phyloP scores from a whole-genome alignment of 2,797 vertebrate genomes.

The Lagorchestes hirsutus region DNA sequence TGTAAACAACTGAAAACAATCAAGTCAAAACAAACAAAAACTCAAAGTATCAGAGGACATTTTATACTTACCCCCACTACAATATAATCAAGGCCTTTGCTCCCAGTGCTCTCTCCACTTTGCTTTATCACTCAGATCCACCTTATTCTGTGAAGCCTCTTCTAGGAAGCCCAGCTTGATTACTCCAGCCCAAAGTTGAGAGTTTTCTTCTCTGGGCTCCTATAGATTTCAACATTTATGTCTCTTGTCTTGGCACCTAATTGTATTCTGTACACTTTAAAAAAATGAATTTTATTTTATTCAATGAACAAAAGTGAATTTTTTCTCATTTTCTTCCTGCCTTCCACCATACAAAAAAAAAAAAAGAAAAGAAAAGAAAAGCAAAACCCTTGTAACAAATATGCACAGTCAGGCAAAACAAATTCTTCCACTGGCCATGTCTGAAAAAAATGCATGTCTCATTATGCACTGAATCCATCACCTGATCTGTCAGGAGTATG shows the following conservation, averaged over 20 bases:
- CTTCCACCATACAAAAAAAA: neutral
- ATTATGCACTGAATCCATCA: neutral
- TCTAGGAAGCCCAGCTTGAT: neutral
- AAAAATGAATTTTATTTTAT: neutral
- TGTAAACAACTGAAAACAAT: neutral
- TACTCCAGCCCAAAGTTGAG: neutral
- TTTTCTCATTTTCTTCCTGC: neutral
- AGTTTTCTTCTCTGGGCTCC: neutral
- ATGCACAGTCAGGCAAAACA: neutral
- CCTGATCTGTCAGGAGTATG: neutral
- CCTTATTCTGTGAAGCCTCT: neutral
- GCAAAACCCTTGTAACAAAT: neutral
- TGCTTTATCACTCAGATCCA: neutral
- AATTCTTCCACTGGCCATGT: neutral
- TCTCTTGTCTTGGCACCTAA: neutral
- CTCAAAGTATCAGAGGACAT: neutral
- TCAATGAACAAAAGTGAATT: neutral
- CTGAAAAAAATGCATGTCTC: neutral
- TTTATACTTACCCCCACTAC: neutral
- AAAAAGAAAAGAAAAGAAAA: neutral
- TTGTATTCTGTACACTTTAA: neutral
- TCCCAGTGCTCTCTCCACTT: neutral
- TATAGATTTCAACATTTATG: neutral
- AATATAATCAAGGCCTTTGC: neutral
- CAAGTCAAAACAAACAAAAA: neutral